Conservation (phyloP, 2,888 invertebrate species). For the Polia nebulosa region DNA sequence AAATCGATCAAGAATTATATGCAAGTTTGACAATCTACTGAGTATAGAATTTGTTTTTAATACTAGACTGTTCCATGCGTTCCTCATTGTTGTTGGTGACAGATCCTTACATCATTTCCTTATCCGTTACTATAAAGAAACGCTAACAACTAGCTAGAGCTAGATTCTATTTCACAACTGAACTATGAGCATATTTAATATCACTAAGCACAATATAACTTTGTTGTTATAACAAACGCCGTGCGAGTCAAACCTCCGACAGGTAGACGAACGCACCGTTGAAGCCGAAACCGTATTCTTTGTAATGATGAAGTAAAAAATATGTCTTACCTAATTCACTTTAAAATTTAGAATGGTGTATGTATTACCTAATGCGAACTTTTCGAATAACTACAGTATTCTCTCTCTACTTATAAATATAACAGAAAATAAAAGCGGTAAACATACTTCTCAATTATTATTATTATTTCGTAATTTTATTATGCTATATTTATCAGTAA, state of each 20-base stretch:
- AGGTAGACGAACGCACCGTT: conserved; percentile 76
- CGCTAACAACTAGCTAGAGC: conserved; percentile 87
- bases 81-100: conserved; percentile 66
- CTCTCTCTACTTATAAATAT: conserved; percentile 79
- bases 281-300: conserved; percentile 79
- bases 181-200: conserved; percentile 89
- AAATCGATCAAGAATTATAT: conserved; percentile 43
- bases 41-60: conserved; percentile 52
- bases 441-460: conserved; percentile 65
- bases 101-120: conserved; percentile 73
- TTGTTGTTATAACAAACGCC: conserved; percentile 74
- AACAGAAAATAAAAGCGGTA: conserved; percentile 72
- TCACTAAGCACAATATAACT: conserved; percentile 88
- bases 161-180: conserved; percentile 89
- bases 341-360: conserved; percentile 84
- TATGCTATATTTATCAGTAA: conserved; percentile 82
- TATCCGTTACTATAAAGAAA: conserved; percentile 73
- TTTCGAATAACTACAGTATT: conserved; percentile 76
- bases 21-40: conserved; percentile 42
- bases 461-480: conserved; percentile 63
- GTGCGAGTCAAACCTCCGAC: conserved; percentile 73
- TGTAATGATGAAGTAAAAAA: conserved; percentile 82
- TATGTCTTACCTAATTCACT: conserved; percentile 78
- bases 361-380: conserved; percentile 76
- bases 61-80: conserved; percentile 49